Percentiles rank a stretch among this genome's conserved stretches.
Evolutionary conservation across 2,888 invertebrate species (phyloP).

Genomic region (Labia minor): DNA sequence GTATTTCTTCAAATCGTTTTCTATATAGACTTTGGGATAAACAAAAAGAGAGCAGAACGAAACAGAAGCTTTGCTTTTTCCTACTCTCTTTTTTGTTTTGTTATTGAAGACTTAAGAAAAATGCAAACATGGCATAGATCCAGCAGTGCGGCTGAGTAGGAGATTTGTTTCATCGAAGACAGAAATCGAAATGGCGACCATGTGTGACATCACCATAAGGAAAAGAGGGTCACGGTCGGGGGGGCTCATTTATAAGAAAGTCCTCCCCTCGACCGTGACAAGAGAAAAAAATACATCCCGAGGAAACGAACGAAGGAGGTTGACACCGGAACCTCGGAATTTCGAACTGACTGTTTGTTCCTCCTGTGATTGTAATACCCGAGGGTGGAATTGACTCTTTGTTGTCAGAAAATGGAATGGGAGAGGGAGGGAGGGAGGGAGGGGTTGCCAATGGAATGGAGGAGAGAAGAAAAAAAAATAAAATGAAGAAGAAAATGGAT

Average conservation of each 20-base stretch:
- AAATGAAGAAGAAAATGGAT: too few species aligned
- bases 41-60: not conserved
- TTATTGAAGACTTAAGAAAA: constrained; percentile 13
- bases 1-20: not conserved
- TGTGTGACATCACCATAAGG: constrained; percentile 13
- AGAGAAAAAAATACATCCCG: not conserved
- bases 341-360: not conserved
- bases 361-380: not conserved
- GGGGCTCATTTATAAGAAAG: constrained; percentile 13
- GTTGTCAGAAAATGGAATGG: not conserved
- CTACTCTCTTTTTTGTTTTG: not conserved
- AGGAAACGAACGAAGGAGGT: not conserved
- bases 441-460: too few species aligned
- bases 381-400: not conserved
- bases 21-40: not conserved
- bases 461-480: too few species aligned
- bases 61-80: not conserved
- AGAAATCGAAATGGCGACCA: constrained; percentile 8
- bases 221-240: not conserved
- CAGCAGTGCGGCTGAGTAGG: not conserved
- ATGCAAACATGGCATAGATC: constrained; percentile 13
- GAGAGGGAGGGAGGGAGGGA: not conserved
- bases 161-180: constrained; percentile 3
- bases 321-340: constrained; percentile 13
- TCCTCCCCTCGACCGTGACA: not conserved